These are phyloP conservation scores for Oncorhynchus masou DNA, from an alignment of 2,113 vertebrate genomes.

Conservation along the genomic window DNA sequence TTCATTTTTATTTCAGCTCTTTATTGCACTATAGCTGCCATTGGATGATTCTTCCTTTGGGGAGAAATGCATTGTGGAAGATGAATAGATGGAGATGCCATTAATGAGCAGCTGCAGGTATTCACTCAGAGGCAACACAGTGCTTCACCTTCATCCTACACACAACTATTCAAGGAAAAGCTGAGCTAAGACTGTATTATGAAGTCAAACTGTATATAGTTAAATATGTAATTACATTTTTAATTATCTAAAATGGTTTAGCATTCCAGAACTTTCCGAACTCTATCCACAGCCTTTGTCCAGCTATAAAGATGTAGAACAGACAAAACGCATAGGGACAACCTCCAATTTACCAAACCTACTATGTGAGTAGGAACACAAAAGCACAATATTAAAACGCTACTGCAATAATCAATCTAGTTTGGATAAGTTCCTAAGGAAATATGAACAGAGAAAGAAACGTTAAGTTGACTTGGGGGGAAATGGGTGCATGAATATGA, in stretches of 20 bases:
- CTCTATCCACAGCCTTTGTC: not conserved
- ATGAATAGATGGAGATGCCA: constrained; percentile 54
- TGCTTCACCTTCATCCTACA: constrained; percentile 46
- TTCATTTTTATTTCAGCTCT: constrained; percentile 75
- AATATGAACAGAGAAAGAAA: no score
- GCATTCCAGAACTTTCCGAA: not conserved
- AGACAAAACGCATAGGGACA: no score
- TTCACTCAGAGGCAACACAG: constrained; percentile 35
- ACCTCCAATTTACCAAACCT: no score
- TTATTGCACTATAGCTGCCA: constrained; percentile 74
- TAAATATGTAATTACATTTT: not conserved
- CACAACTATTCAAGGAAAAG: constrained; percentile 25
- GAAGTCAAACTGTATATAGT: not conserved
- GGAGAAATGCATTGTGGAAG: constrained; percentile 68
- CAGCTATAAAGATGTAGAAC: not conserved
- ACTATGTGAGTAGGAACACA: no score
- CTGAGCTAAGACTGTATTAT: constrained; percentile 11
- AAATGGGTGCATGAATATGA: no score
- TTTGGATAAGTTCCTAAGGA: no score
- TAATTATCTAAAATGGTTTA: not conserved
- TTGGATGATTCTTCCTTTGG: constrained; percentile 72
- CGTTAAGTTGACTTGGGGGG: no score
- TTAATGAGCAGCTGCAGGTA: constrained; percentile 17
- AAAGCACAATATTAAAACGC: no score
- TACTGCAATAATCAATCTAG: no score